phyloP scores from a whole-genome alignment of 2,113 vertebrate species.

The Pantherophis guttatus region DNA sequence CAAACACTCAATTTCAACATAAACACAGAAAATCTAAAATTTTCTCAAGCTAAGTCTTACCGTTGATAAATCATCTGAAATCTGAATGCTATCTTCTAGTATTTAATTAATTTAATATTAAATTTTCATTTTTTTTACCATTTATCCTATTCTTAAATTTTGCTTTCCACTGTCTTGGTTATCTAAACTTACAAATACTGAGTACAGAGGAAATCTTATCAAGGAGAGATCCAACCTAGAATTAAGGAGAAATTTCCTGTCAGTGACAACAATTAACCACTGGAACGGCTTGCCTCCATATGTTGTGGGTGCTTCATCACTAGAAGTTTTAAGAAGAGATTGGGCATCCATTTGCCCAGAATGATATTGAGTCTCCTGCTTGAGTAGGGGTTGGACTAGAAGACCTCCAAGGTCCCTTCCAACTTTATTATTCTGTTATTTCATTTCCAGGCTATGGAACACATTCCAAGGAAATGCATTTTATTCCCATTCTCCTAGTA shows the following conservation, averaged over 20 bases:
- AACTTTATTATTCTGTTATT: background rate
- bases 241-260: background rate
- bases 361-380: background rate
- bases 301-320: background rate
- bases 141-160: background rate
- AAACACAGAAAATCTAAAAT: background rate
- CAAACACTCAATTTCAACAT: background rate
- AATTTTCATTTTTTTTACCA: background rate
- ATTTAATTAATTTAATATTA: background rate
- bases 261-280: background rate
- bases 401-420: background rate
- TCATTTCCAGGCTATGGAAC: background rate
- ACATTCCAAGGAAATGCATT: background rate
- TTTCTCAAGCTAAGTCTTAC: background rate
- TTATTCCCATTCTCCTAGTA: background rate
- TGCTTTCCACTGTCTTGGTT: background rate
- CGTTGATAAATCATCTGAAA: background rate
- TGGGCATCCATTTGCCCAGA: background rate
- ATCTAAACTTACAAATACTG: background rate
- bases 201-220: background rate
- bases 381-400: background rate
- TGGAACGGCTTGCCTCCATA: background rate
- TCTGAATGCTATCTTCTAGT: background rate
- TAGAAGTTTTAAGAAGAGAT: background rate
- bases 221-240: background rate